Base-by-base conservation (phyloP, 2,113 vertebrate species). In the Daboia siamensis region DNA sequence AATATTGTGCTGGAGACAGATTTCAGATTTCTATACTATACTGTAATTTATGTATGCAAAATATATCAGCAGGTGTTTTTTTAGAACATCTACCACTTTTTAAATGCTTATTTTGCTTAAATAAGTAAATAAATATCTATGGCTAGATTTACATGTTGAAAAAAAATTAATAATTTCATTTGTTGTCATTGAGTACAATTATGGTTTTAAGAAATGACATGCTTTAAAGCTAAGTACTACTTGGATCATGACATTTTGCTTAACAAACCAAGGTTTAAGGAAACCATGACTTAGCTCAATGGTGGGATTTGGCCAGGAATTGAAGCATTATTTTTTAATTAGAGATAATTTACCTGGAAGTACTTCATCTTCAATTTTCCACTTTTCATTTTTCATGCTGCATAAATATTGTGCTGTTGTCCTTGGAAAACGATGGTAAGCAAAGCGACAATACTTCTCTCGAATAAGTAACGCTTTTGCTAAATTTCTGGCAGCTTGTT, bases 401-500 rank as follows among this genome's bases (percentile, higher is more conserved):
- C 98, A 97, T 69, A 99, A 95, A 97, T 99, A 99, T 84, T 96
- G 98, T 29, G 99, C 98, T 0, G 98, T 98, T 84, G 97, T 99
- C 92, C 98, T 97, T 0, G 99, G 98, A 95, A 99, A 99, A 87
- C 97, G 98, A 91, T 99, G 99, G 92, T 99, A 99, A 52, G 98
- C 98, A 15, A 99, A 98, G 1, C 97, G 98, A 0, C 98, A 98
- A 90, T 99, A 99, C 94, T 99, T 99, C 96, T 99, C 99, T 92
- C 99, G 97, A 96, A 99, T 99, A 91, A 98, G 95, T 46, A 99
- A 97, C 55, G 99, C 99, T 90, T 97, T 98, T 39, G 98, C 97
- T 90, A 99, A 97, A 92, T 98, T 98, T 89, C 98, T 98, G 56
- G 98, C 98, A 12, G 99, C 99, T 95, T 98, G 98, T 94, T 99